These are phyloP conservation scores for Molorchus minor DNA, from an alignment of 2,888 invertebrate species.

Conservation along the genomic window DNA sequence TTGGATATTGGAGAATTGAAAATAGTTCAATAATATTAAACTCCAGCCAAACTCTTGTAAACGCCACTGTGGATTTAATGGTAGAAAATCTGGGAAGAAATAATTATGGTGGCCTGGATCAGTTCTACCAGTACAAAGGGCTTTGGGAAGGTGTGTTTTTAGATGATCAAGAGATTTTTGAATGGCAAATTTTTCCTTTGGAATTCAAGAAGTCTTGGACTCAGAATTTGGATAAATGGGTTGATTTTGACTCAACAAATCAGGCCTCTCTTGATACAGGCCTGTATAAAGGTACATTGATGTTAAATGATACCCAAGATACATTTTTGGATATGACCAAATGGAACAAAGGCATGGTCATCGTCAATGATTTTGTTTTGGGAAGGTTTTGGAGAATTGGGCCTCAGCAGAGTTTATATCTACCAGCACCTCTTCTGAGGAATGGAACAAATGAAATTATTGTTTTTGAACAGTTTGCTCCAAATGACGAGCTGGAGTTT, in stretches of 20 bases:
- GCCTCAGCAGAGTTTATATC: slow-evolving; percentile 82
- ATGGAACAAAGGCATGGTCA: slow-evolving; percentile 59
- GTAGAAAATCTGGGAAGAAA: slow-evolving; percentile 85
- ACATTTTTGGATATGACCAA: slow-evolving; percentile 38
- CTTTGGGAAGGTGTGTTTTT: slow-evolving; percentile 58
- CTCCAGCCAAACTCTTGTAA: slow-evolving; percentile 33
- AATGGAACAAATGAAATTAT: slow-evolving; percentile 59
- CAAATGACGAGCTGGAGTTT: slow-evolving; percentile 42
- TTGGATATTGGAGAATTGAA: slow-evolving; percentile 61
- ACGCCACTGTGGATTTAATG: slow-evolving; percentile 61
- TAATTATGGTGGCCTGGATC: slow-evolving; percentile 63
- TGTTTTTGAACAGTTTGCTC: slow-evolving; percentile 54
- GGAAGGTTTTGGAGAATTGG: slow-evolving; percentile 87
- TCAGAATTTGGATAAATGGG: slow-evolving; percentile 54
- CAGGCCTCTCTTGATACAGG: slow-evolving; percentile 39
- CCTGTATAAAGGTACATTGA: slow-evolving; percentile 30
- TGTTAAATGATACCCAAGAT: slow-evolving; percentile 26
- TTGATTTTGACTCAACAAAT: slow-evolving; percentile 3
- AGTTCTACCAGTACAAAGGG: slow-evolving; percentile 60
- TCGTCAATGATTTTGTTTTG: slow-evolving; percentile 84
- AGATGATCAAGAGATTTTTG: slow-evolving; percentile 30
- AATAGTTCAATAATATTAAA: slow-evolving; percentile 47
- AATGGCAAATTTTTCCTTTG: slow-evolving; percentile 36
- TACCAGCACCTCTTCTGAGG: slow-evolving; percentile 77
- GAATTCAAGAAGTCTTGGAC: slow-evolving; percentile 52